A percentile compares a stretch with the other conserved stretches of the same genome.
phyloP scores from a whole-genome alignment of 2,797 vertebrate genomes.

The Sandelia bainsii region DNA sequence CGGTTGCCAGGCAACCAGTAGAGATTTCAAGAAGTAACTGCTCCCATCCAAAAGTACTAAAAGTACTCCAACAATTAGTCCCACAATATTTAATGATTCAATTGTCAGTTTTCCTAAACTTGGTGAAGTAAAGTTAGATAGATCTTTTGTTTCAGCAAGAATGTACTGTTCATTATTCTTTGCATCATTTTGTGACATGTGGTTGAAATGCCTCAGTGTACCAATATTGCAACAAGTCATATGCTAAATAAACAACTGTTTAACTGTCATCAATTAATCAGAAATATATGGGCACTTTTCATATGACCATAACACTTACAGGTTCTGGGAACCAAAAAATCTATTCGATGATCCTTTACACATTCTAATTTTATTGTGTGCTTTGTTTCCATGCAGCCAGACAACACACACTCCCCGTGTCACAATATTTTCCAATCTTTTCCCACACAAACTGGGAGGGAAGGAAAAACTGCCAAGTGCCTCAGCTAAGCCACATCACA shows the following conservation, averaged over 20 bases:
- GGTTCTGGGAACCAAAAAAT: slow-evolving; percentile 19
- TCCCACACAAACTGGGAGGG: slow-evolving; percentile 53
- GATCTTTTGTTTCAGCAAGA: slow-evolving; percentile 27
- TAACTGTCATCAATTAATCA: slow-evolving; percentile 29
- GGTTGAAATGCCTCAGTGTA: slow-evolving; percentile 35
- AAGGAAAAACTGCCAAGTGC: slow-evolving; percentile 35
- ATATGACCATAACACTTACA: slow-evolving; percentile 20
- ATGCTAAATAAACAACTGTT: slow-evolving; percentile 46
- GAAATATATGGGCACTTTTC: slow-evolving; percentile 33
- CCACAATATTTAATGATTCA: neutral
- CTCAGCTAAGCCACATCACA: slow-evolving; percentile 60
- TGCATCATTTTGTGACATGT: slow-evolving; percentile 42
- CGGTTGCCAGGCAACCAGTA: neutral
- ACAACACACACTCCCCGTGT: slow-evolving; percentile 32
- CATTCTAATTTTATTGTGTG: slow-evolving; percentile 24
- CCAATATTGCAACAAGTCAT: slow-evolving; percentile 44
- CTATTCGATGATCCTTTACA: neutral
- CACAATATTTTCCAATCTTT: slow-evolving; percentile 66
- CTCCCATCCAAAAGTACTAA: no score
- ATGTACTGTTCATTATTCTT: slow-evolving; percentile 32
- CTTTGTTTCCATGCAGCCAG: slow-evolving; percentile 43
- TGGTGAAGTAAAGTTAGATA: slow-evolving; percentile 5
- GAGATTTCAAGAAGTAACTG: neutral
- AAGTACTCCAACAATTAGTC: no score
- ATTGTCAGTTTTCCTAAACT: slow-evolving; percentile 6